These are phyloP conservation scores for Drosophila bocki DNA, from an alignment of 1,140 invertebrate species.

Conservation along the genomic window DNA sequence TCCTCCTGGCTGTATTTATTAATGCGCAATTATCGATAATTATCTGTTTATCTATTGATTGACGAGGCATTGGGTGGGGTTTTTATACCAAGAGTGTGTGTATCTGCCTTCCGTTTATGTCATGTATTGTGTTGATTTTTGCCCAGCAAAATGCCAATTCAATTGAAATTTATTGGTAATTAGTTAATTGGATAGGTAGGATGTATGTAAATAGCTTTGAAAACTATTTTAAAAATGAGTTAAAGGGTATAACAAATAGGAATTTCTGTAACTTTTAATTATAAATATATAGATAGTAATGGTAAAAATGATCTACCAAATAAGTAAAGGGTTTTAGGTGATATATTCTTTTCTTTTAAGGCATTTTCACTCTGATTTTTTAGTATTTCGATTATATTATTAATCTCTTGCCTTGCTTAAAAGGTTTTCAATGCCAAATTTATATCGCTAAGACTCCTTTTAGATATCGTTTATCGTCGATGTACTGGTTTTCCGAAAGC, in stretches of 20 bases:
- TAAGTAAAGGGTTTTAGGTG: too few relatives aligned
- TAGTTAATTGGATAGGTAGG: not conserved
- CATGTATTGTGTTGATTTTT: constrained; percentile 1
- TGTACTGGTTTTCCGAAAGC: not conserved
- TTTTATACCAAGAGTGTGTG: not conserved
- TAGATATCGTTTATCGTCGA: not conserved
- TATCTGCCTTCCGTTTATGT: not conserved
- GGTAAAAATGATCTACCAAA: not conserved
- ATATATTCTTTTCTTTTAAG: not conserved
- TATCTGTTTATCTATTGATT: constrained; percentile 55
- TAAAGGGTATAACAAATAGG: too few relatives aligned
- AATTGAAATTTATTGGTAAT: constrained; percentile 5
- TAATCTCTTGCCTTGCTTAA: not conserved
- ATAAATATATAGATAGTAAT: not conserved
- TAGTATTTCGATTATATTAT: not conserved
- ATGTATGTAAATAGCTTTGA: too few relatives aligned
- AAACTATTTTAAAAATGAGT: not conserved
- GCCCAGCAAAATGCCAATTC: constrained; percentile 10
- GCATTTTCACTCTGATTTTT: accelerated
- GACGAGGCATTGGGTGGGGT: not conserved
- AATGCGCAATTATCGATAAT: constrained; percentile 72
- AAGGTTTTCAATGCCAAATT: not conserved
- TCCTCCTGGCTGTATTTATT: constrained; percentile 55
- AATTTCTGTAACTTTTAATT: not conserved
- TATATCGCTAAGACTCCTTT: not conserved